Evolutionary conservation across 1,140 invertebrate genomes (phyloP), one percentile per base, ranked within the genome.

Genomic region (Cepaea nemoralis): DNA sequence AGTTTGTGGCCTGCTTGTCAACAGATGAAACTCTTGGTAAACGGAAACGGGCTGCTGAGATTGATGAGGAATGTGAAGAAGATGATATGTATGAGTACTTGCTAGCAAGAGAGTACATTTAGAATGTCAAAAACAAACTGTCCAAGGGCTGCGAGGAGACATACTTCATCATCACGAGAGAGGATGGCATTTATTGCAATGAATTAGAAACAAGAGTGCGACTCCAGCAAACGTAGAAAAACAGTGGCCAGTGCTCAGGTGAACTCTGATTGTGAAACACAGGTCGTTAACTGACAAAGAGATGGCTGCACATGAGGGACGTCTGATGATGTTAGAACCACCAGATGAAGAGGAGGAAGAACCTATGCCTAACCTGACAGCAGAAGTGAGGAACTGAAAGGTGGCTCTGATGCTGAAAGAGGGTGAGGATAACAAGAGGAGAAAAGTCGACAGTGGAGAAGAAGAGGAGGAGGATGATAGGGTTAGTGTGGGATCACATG

Each of bases 101-200:
- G 31, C 85, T 92, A 81, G 90, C 87, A 83, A 91, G 93, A 63
- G 91, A 96, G 94, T 92, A 97, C 96, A 96, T 97, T 97, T 99
- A 98, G 98, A 99, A 99, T 92, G 98, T 99, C 1, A 99, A 99
- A 90, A 99, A 96, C 90, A 99, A 99, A 93, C 95, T 96, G 0
- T 97, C 96, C 0, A 98, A 98, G 91, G 98, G 97, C 55, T 99
- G 99, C 88, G 97, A 99, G 92, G 98, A 99, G 91, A 99, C 98
- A 91, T 99, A 99, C 91, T 99, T 99, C 92, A 95, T 99, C 91
- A 96, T 98, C 79, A 94, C 98, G 76, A 94, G 97, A 77, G 94
- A 98, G 88, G 96, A 93, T 87, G 95, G 95, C 70, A 96, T 98
- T 37, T 99, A 96, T 92, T 99, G 99, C 91, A 98, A 99, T 93